Evolutionary conservation across 2,797 vertebrate species (phyloP), one percentile per base, ranked within the genome.

Genomic region (Lepilemur ruficaudatus): DNA sequence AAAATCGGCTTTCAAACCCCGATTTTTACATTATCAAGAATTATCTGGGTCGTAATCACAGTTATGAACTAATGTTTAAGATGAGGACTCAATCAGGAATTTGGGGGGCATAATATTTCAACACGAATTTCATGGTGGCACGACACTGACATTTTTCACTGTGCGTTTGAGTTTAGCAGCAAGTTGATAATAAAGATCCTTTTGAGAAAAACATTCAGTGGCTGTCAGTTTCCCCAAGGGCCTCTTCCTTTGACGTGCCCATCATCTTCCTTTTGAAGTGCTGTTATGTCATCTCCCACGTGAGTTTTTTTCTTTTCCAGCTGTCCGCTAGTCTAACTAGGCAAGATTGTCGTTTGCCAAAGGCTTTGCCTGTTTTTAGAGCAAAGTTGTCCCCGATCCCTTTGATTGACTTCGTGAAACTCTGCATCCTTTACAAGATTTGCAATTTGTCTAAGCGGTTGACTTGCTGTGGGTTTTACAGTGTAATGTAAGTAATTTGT

Each of bases 401-500:
- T 86, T 85, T 67, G 30, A 93, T 63, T 23, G 73, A 79, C 69
- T 93, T 87, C 38, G 41, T 61, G n/a, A 96, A 90, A 70, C 35
- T 85, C 43, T 79, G 13, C 55, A 43, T 46, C 22, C 20, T 80
- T 91, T 80, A 69, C 4, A 73, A 92, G n/a, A 80, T 75, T 88
- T 93, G 43, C 22, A 88, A 4, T 95, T 93, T 79, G 63, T 82
- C 38, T 70, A 92, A 72, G 59, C 38, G 55, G 41, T 69, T 86
- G 28, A 67, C 89, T 92, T 67, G 69, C 50, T 92, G 91, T 70
- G 46, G 69, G 85, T 92, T 80, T 76, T 81, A 7, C 35, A 32
- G 23, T 84, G 12, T 72, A 84, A 76, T 67, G 41, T 38, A 52
- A 14, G 25, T 79, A 38, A 79, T 38, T 55, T 55, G n/a, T 79